A percentile compares a stretch with the other conserved stretches of the same genome.
Conservation (phyloP, 2,888 invertebrate species). For the Cetonia aurata region DNA sequence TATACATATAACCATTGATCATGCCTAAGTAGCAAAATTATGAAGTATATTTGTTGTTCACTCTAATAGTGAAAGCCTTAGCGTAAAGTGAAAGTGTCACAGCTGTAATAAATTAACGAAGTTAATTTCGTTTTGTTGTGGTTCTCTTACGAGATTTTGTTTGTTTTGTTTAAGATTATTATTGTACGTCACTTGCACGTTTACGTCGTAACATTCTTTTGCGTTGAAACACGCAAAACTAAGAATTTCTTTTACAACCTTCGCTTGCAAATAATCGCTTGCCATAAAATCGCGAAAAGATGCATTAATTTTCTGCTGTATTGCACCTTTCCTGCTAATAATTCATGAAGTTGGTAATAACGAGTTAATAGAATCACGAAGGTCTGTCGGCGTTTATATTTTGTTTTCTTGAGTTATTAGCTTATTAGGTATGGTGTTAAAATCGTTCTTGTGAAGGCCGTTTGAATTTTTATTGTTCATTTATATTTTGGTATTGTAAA, state of each 20-base stretch:
- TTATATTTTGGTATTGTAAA: conserved; percentile 2
- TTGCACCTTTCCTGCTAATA: conserved; percentile 29
- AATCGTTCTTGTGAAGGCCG: conserved; percentile 4
- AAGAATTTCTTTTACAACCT: background rate
- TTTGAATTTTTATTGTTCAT: background rate
- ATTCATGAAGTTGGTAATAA: conserved; percentile 16
- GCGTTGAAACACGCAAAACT: background rate
- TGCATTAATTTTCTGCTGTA: conserved; percentile 18
- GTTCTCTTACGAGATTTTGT: background rate
- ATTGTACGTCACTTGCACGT: too few species aligned
- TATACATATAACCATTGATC: too few species aligned
- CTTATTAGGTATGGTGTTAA: background rate
- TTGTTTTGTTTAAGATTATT: too few species aligned
- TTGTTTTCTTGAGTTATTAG: conserved; percentile 1
- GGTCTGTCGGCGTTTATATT: conserved; percentile 13
- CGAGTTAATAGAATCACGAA: conserved; percentile 17
- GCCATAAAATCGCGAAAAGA: conserved; percentile 5
- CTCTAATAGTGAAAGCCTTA: too few species aligned
- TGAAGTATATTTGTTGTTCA: too few species aligned
- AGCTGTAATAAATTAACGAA: background rate
- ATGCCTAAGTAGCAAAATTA: too few species aligned
- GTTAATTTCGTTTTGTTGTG: conserved; percentile 1
- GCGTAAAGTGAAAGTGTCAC: too few species aligned
- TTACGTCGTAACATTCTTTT: too few species aligned
- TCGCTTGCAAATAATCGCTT: conserved; percentile 1